Evolutionary conservation across 2,888 invertebrate species (phyloP).

Genomic region (Drosophila ezoana): DNA sequence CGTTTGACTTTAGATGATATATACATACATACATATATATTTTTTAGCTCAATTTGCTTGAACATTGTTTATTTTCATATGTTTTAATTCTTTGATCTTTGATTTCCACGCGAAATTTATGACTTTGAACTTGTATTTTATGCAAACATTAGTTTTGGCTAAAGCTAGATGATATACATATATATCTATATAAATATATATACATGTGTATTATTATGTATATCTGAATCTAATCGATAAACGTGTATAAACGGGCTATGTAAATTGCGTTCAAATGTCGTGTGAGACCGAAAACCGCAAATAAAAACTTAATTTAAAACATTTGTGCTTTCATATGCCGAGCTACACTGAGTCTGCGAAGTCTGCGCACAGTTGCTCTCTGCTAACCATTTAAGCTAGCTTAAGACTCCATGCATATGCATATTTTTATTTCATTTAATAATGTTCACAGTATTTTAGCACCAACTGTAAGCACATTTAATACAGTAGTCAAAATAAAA

Average conservation of each 20-base stretch:
- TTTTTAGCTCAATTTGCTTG: slow-evolving; percentile 19
- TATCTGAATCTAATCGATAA: slow-evolving; percentile 42
- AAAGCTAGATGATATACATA: slow-evolving; percentile 15
- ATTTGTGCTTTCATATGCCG: neutral
- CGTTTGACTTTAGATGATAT: slow-evolving; percentile 14
- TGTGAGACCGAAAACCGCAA: slow-evolving; percentile 23
- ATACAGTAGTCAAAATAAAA: slow-evolving; percentile 34
- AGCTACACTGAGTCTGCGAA: slow-evolving; percentile 21
- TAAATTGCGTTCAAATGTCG: slow-evolving; percentile 47
- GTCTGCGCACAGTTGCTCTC: neutral
- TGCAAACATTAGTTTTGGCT: slow-evolving; percentile 22
- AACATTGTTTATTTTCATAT: slow-evolving; percentile 12
- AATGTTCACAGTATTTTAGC: slow-evolving; percentile 3
- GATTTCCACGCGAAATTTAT: slow-evolving; percentile 37
- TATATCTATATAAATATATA: slow-evolving; percentile 3
- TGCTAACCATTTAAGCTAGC: neutral
- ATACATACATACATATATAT: slow-evolving; percentile 5
- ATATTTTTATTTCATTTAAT: rapidly evolving
- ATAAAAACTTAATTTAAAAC: slow-evolving; percentile 9
- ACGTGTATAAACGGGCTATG: slow-evolving; percentile 64
- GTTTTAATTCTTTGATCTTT: slow-evolving; percentile 48
- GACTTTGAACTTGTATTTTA: slow-evolving; percentile 51
- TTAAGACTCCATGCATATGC: neutral
- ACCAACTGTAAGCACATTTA: slow-evolving; percentile 26
- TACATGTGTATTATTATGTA: neutral